A percentile compares a stretch with the other conserved stretches of the same genome.
phyloP scores from a whole-genome alignment of 2,113 vertebrate species.

The Gnathonemus longibarbis region DNA sequence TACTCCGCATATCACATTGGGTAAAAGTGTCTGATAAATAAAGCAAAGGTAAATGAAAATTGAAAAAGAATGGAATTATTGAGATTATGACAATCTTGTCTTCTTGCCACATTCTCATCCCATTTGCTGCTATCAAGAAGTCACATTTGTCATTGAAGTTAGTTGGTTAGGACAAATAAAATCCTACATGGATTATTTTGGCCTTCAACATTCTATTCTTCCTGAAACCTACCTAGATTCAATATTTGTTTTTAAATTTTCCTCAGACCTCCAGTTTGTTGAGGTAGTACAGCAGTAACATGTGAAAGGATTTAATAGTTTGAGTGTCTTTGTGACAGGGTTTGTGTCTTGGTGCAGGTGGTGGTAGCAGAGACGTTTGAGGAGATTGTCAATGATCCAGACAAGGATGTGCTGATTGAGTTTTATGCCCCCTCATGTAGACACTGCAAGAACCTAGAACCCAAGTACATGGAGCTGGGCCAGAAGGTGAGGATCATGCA shows the following conservation, averaged over 20 bases:
- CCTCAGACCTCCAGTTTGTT: not conserved
- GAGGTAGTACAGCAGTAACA: not conserved
- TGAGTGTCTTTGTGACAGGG: not conserved
- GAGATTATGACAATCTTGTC: not conserved
- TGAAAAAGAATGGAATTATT: not conserved
- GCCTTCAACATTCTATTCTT: not conserved
- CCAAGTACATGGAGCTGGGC: constrained; percentile 20
- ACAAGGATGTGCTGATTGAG: constrained; percentile 54
- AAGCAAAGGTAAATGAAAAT: too few relatives aligned
- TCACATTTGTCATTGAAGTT: not conserved
- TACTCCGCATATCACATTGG: too few relatives aligned
- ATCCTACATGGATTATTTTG: not conserved
- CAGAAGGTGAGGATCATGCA: constrained; percentile 18
- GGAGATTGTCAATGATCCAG: constrained; percentile 50
- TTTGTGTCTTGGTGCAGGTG: constrained; percentile 40
- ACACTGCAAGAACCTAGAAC: constrained; percentile 30
- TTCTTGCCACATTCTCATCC: not conserved
- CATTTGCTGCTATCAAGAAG: not conserved
- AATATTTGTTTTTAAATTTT: not conserved
- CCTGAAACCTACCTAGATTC: not conserved
- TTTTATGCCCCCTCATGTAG: constrained; percentile 27
- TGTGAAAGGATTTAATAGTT: not conserved
- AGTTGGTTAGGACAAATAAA: not conserved
- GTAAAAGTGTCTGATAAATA: too few relatives aligned
- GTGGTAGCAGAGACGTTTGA: constrained; percentile 65